Conservation (phyloP, 2,888 invertebrate genomes). For the Megaustenia siamemsis region DNA sequence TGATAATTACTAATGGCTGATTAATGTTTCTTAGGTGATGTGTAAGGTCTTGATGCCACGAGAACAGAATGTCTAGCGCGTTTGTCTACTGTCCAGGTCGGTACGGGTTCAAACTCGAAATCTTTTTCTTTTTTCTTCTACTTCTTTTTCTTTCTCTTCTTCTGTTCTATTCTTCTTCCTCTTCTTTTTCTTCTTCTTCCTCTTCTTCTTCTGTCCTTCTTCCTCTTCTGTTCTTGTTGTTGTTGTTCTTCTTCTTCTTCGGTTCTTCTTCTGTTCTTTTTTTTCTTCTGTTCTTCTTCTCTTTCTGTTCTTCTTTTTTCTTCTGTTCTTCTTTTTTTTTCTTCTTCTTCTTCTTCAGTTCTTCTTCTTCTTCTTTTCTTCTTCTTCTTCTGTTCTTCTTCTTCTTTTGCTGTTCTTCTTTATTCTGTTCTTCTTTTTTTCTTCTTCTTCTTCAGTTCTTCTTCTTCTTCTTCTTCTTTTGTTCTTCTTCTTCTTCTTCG, state of each 20-base stretch:
- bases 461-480: too few relatives aligned
- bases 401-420: background rate
- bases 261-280: background rate
- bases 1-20: too few relatives aligned
- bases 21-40: too few relatives aligned
- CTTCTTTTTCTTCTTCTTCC: background rate
- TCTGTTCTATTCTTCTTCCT: background rate
- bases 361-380: background rate
- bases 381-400: background rate
- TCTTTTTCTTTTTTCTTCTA: too few relatives aligned
- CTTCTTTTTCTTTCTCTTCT: conserved; percentile 4
- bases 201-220: background rate
- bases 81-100: too few relatives aligned
- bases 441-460: too few relatives aligned
- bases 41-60: too few relatives aligned
- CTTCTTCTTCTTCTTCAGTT: conserved; percentile 1
- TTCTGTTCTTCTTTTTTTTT: background rate
- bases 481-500: too few relatives aligned
- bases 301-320: background rate
- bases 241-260: conserved; percentile 5
- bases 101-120: too few relatives aligned
- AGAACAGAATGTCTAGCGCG: too few relatives aligned
- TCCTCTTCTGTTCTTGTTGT: background rate
- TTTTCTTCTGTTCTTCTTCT: background rate
- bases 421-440: too few relatives aligned